phyloP scores from a whole-genome alignment of 1,140 invertebrate species.

The Drosophila eugracilis region DNA sequence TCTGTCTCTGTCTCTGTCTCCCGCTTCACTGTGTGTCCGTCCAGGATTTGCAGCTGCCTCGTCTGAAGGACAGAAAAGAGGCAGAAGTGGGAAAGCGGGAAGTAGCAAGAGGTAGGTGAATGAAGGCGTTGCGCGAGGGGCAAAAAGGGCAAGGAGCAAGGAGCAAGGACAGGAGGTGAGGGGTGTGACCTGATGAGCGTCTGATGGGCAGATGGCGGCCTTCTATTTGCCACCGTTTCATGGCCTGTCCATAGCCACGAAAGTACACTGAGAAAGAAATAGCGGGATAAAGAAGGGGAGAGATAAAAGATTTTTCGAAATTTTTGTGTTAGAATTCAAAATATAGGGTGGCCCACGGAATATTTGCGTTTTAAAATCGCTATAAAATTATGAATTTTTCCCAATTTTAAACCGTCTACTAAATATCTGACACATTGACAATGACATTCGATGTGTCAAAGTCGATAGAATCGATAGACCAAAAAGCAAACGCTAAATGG shows the following conservation, averaged over 20 bases:
- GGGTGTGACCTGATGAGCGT: constrained; percentile 26
- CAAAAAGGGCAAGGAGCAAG: background rate
- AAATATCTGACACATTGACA: too few species aligned
- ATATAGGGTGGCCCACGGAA: too few species aligned
- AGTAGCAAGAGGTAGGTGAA: background rate
- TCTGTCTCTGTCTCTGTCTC: too few species aligned
- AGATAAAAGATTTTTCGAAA: too few species aligned
- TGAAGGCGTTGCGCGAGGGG: background rate
- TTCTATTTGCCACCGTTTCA: constrained; percentile 74
- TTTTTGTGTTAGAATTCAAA: too few species aligned
- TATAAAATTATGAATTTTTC: too few species aligned
- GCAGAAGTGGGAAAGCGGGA: background rate
- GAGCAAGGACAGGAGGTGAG: background rate
- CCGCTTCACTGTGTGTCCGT: constrained; percentile 1
- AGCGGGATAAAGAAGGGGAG: too few species aligned
- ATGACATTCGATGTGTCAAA: too few species aligned
- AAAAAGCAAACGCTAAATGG: too few species aligned
- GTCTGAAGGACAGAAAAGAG: background rate
- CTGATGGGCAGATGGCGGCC: constrained; percentile 32
- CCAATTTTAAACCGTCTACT: too few species aligned
- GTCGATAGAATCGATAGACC: too few species aligned
- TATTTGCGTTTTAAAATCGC: too few species aligned
- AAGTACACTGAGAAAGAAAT: background rate
- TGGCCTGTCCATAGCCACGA: constrained; percentile 29
- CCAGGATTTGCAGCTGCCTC: constrained; percentile 67